Base-by-base conservation (phyloP, 2,888 invertebrate genomes). In the Leptarthrus brevirostris region DNA sequence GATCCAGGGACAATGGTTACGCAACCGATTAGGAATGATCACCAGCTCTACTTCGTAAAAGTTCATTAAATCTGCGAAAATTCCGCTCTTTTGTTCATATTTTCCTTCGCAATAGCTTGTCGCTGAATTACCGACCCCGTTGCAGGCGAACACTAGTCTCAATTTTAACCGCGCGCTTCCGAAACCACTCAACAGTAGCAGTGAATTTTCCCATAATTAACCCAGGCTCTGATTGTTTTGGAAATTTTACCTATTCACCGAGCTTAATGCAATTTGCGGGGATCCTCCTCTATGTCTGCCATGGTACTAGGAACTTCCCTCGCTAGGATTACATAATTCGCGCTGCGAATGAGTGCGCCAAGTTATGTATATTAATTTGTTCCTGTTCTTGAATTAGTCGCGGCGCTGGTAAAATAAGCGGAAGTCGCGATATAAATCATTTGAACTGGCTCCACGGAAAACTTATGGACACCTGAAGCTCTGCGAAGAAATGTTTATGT, bases 401-500 rank as follows among this genome's bases (percentile, higher is more conserved):
- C 2, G 20, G 8, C 12, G 52, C 18, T 52, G 52, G 20, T 52
- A 18, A 20, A 52, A 22, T 12, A 52, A 52, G 64, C 24, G 47
- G 64, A 66, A 66, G 47, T 66, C 5, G 14, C 4, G 64, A 12
- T 18, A 66, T 66, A 66, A 66, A 66, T 66, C 47, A 66, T 10
- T n/a, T 16, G 64, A 47, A 66, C 44, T 47, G 47, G 47, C 47
- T 66, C n/a, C 24, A 44, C 8, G 14, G 22, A 22, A 66, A 66
- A 34, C 24, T 56, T 16, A 24, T 34, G 36, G 12, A 36, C 58
- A 58, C 58, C 58, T 58, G 58, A 58, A 36, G 36, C 58, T 58
- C 58, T 36, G 16, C 56, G 2, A 30, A 56, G 30, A 16, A 34
- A 40, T 40, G 0, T 40, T 40, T 12, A 12, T 40, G 1, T 12